Conservation (phyloP, 2,113 vertebrate species). For the Erinaceus europaeus region DNA sequence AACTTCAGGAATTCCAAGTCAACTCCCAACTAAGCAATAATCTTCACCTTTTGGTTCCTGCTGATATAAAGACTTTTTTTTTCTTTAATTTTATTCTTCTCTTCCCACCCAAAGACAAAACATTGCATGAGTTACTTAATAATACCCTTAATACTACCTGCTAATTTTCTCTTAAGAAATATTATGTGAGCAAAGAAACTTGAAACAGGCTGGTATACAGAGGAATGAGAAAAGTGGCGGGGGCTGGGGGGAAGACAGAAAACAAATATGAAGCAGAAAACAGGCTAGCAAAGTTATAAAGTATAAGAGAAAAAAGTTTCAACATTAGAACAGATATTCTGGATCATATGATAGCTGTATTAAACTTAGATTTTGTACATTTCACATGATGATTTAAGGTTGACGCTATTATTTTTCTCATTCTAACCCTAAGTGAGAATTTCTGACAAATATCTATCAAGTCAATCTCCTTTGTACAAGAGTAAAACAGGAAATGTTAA, state of each 20-base stretch:
- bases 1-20: neutral
- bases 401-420: too few relatives aligned
- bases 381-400: too few relatives aligned
- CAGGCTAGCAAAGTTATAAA: neutral
- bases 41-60: neutral
- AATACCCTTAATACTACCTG: neutral
- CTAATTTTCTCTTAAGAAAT: conserved; percentile 1
- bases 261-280: neutral
- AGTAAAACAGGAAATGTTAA: too few relatives aligned
- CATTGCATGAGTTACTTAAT: neutral
- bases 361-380: too few relatives aligned
- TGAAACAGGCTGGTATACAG: neutral
- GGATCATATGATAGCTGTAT: too few relatives aligned
- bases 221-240: neutral
- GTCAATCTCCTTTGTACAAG: too few relatives aligned
- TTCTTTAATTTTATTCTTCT: neutral
- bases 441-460: too few relatives aligned
- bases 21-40: neutral
- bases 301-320: too few relatives aligned
- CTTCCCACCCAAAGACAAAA: neutral
- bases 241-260: too few relatives aligned
- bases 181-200: neutral
- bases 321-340: too few relatives aligned
- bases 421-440: too few relatives aligned
- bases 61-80: neutral